Conservation (phyloP, 2,888 invertebrate genomes). For the Polyommatus icarus region DNA sequence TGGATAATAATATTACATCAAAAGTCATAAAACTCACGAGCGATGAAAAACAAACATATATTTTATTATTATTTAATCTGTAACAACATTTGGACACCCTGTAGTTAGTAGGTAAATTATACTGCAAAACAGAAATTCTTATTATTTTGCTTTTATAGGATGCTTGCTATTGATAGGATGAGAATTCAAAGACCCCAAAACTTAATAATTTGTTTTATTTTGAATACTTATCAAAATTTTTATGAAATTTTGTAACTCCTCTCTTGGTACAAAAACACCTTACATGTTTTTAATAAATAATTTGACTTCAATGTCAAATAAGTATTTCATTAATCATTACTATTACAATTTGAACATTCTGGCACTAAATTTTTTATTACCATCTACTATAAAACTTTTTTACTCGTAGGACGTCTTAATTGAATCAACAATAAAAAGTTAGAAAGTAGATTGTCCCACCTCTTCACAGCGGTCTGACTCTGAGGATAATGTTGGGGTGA, state of each 20-base stretch:
- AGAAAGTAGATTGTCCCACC: conserved; percentile 9
- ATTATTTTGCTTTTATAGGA: too few relatives aligned
- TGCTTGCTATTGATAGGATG: too few relatives aligned
- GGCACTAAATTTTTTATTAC: background rate
- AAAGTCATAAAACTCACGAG: background rate
- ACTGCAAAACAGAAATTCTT: too few relatives aligned
- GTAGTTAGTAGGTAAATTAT: too few relatives aligned
- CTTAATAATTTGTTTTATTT: too few relatives aligned
- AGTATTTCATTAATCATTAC: background rate
- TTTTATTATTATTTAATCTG: too few relatives aligned
- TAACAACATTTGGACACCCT: too few relatives aligned
- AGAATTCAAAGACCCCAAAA: too few relatives aligned
- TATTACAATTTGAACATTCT: background rate
- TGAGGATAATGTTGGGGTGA: conserved; percentile 26
- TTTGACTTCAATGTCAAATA: background rate
- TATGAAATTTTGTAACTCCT: too few relatives aligned
- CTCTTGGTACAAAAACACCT: background rate
- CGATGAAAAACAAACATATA: background rate
- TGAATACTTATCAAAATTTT: too few relatives aligned
- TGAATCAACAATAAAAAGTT: conserved; percentile 15
- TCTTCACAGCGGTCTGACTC: conserved; percentile 9
- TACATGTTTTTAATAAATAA: background rate
- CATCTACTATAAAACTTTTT: background rate
- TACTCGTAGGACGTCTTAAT: background rate
- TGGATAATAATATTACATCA: background rate